A percentile compares a stretch with the other conserved stretches of the same genome.
Evolutionary conservation across 2,797 vertebrate genomes (phyloP).

Genomic region (Sparidentex hasta): DNA sequence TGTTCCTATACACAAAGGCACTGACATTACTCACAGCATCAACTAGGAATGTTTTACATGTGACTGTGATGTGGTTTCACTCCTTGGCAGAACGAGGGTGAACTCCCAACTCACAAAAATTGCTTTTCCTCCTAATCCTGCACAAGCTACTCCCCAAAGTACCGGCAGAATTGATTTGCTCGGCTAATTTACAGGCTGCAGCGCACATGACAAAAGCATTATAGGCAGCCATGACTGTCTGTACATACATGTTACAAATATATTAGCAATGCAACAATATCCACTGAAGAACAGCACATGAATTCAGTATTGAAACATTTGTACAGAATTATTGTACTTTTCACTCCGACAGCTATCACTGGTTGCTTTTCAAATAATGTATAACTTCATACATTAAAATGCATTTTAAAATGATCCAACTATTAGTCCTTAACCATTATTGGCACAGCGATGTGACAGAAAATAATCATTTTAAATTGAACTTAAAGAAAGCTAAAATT

Average conservation of each 20-base stretch:
- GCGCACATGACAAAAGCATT: not conserved
- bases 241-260: not conserved
- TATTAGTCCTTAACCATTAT: not conserved
- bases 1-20: not conserved
- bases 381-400: not conserved
- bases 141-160: slow-evolving; percentile 17
- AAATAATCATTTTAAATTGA: no score
- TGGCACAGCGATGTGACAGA: no score
- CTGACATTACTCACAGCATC: not conserved
- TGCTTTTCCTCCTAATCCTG: slow-evolving; percentile 48
- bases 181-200: not conserved
- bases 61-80: not conserved
- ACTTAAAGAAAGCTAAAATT: not conserved
- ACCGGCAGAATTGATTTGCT: slow-evolving; percentile 46
- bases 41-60: slow-evolving; percentile 23
- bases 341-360: not conserved
- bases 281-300: not conserved
- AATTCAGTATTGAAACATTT: not conserved
- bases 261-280: not conserved
- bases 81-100: slow-evolving; percentile 13
- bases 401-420: not conserved
- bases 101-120: slow-evolving; percentile 36
- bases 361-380: not conserved
- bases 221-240: not conserved
- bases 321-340: not conserved